phyloP scores from a whole-genome alignment of 2,888 invertebrate species.

The Amiota communis region DNA sequence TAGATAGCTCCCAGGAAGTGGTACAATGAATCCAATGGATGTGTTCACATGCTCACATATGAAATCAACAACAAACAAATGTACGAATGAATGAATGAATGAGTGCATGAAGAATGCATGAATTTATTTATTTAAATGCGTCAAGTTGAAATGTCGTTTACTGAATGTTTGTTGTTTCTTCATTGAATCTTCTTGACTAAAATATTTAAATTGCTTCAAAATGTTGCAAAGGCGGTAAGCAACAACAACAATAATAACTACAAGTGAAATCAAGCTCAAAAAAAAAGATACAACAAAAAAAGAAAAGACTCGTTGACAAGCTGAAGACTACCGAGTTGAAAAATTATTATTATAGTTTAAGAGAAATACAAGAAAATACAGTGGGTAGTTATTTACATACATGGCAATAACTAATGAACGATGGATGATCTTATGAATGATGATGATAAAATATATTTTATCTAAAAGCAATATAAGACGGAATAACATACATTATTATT shows the following conservation, averaged over 20 bases:
- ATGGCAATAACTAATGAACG: conserved; percentile 8
- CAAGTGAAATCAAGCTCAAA: neutral
- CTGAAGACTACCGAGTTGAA: conserved; percentile 16
- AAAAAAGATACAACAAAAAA: neutral
- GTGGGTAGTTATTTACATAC: conserved; percentile 6
- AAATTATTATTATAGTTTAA: conserved; percentile 16
- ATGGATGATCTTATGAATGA: neutral
- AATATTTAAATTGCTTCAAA: conserved; percentile 22
- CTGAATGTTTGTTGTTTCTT: conserved; percentile 39
- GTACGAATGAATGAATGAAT: conserved; percentile 47
- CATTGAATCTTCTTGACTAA: conserved; percentile 1
- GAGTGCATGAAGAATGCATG: conserved; percentile 42
- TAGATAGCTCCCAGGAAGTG: no score
- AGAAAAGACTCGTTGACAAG: conserved; percentile 15
- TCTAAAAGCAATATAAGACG: no score
- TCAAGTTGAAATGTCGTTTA: conserved; percentile 55
- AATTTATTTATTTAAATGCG: conserved; percentile 63
- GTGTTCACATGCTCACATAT: no score
- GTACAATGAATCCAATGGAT: no score
- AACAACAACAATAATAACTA: neutral
- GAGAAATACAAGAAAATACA: neutral
- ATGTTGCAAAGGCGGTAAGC: neutral
- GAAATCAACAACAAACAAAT: conserved; percentile 38
- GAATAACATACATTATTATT: no score
- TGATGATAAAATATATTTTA: neutral